These are phyloP conservation scores for Tenthredo amoena DNA, from an alignment of 2,888 invertebrate species.

Conservation along the genomic window DNA sequence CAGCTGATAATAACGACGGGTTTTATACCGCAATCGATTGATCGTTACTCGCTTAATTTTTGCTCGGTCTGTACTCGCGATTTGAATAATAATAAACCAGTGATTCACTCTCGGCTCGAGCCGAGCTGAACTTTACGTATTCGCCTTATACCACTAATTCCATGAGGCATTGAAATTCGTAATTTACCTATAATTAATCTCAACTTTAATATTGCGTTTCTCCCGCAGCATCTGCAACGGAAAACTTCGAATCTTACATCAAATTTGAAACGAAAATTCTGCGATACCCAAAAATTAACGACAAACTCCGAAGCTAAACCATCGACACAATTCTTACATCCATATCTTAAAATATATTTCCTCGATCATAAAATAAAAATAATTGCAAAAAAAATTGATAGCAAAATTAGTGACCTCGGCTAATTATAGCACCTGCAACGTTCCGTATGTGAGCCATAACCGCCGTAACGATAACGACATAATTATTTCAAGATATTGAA, in stretches of 20 bases:
- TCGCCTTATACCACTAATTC: not conserved
- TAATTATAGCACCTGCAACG: not conserved
- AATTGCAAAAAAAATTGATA: not conserved
- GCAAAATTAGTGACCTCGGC: not conserved
- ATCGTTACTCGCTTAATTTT: constrained; percentile 9
- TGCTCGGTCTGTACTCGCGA: constrained; percentile 19
- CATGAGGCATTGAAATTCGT: constrained; percentile 9
- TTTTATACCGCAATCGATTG: constrained; percentile 24
- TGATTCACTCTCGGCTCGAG: constrained; percentile 24
- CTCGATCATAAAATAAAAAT: not conserved
- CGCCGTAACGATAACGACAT: not conserved
- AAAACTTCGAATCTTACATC: not conserved
- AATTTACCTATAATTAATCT: not conserved
- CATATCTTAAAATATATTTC: not conserved
- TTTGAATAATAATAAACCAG: constrained; percentile 37
- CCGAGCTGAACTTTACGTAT: constrained; percentile 8
- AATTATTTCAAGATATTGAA: not conserved
- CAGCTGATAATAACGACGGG: not conserved
- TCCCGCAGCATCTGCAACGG: not conserved
- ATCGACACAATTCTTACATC: not conserved
- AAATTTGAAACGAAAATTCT: not conserved
- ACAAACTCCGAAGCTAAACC: not conserved
- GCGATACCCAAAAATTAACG: not conserved
- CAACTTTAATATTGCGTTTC: not conserved
- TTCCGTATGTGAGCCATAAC: not conserved